These are phyloP conservation scores for Ramphastos sulfuratus DNA, from an alignment of 2,113 vertebrate genomes.

Conservation along the genomic window DNA sequence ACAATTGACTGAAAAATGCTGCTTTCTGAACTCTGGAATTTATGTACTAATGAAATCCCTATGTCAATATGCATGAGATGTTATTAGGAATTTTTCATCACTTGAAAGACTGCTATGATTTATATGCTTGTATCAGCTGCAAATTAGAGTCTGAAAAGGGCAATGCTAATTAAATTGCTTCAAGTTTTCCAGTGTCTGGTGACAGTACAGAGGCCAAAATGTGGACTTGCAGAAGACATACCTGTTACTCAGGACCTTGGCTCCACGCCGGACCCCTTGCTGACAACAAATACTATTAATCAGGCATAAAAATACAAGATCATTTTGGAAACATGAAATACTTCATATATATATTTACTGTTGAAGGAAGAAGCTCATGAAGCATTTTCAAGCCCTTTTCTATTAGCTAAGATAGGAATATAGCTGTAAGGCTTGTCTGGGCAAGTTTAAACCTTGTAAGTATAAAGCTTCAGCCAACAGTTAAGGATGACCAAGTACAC, in stretches of 20 bases:
- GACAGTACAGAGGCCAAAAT: background rate
- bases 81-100: background rate
- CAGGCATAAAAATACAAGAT: background rate
- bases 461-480: background rate
- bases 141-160: background rate
- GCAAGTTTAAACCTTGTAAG: background rate
- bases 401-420: background rate
- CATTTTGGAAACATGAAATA: background rate
- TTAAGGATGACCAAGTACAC: background rate
- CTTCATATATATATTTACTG: background rate
- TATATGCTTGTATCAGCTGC: background rate
- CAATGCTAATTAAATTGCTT: background rate
- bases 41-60: background rate
- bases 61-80: background rate
- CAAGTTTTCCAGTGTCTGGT: background rate
- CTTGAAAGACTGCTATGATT: background rate
- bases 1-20: background rate
- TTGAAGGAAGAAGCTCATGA: background rate
- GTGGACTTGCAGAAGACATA: background rate
- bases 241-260: background rate
- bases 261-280: background rate
- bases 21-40: background rate
- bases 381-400: background rate
- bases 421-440: background rate
- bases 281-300: background rate